phyloP scores from a whole-genome alignment of 2,113 vertebrate genomes.

The Anser brachyrhynchus region DNA sequence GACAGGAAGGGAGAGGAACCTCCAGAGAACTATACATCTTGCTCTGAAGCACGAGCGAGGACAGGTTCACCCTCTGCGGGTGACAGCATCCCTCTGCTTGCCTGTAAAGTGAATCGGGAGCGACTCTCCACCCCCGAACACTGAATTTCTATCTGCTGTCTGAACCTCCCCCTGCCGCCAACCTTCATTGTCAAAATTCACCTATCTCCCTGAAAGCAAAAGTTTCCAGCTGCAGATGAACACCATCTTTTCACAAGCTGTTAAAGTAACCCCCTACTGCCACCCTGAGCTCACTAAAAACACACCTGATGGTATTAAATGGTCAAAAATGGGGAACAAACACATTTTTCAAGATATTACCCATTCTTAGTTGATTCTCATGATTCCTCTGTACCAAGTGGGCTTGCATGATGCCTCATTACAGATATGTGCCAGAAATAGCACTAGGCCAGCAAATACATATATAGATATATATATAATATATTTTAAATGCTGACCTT shows the following conservation, averaged over 20 bases:
- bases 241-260: neutral
- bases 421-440: neutral
- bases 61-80: neutral
- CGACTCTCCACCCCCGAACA: neutral
- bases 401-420: neutral
- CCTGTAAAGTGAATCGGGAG: neutral
- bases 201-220: neutral
- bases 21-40: neutral
- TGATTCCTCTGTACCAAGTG: neutral
- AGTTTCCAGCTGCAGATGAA: neutral
- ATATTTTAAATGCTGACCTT: neutral
- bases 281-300: neutral
- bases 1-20: neutral
- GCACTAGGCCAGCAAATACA: neutral
- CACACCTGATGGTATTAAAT: neutral
- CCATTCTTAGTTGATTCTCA: too few relatives aligned
- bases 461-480: too few relatives aligned
- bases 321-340: neutral
- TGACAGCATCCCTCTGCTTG: neutral
- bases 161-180: neutral
- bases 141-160: neutral
- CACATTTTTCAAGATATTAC: neutral
- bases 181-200: neutral
- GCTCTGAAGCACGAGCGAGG: fast-evolving
- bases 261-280: neutral